Base-by-base conservation (phyloP, 2,113 vertebrate genomes). In the Charina bottae region DNA sequence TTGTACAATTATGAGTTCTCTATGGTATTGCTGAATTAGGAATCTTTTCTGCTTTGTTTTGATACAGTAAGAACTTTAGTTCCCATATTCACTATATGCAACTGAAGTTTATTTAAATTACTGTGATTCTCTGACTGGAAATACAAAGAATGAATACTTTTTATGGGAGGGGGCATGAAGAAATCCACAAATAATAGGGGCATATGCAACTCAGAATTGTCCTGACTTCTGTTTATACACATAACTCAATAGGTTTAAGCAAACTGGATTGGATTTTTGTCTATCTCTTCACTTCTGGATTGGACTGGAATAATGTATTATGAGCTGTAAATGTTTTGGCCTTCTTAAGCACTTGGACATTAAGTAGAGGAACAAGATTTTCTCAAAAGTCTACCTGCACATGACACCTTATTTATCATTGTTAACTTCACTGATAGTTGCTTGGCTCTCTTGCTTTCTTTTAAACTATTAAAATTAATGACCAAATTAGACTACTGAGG, bases 401-500 rank as follows among this genome's bases (percentile, higher is more conserved):
- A 1, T 93, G 49, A n/a, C 28, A 85, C 0, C 26, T 92, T 84
- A 85, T 90, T 83, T 0, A 3, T 72, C 86, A 86, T 60, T 33
- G 6, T 85, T n/a, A 53, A 88, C 62, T 87, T 53, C 19, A 88
- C 49, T 90, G 88, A 54, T 46, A 62, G 3, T 24, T 90, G 93
- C 92, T 83, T 94, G 90, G 95, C 93, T 90, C 62, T 0, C 0
- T 26, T 87, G 84, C 86, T 83, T 33, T 64, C 54, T 60, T 93
- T 95, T 86, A 87, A 86, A 92, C 42, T 89, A 89, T 90, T 91
- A 59, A 95, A 92, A 96, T 95, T 93, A 92, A 96, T 90, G 58
- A 92, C 33, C n/a, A 72, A 60, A 55, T 26, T 11, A 49, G 33
- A 91, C 23, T 49, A 88, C 4, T 89, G 59, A 78, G 72, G 23